A percentile compares a stretch with the other conserved stretches of the same genome.
phyloP scores from a whole-genome alignment of 2,797 vertebrate genomes.

The Acrossocheilus fasciatus region DNA sequence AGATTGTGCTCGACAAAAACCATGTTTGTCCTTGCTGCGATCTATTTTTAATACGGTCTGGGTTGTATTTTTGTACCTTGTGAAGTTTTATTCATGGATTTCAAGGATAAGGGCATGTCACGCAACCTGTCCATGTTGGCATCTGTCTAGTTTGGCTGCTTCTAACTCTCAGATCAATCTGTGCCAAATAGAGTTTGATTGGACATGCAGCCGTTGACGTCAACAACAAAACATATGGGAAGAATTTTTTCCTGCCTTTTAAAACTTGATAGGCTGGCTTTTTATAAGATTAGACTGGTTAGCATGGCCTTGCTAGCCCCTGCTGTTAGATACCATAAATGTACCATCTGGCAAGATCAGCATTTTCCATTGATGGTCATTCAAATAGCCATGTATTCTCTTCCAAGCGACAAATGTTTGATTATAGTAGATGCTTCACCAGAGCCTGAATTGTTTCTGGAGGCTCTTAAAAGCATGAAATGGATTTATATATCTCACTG shows the following conservation, averaged over 20 bases:
- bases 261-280: not conserved
- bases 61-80: not conserved
- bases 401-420: not conserved
- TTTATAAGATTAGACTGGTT: not conserved
- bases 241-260: not conserved
- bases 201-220: not conserved
- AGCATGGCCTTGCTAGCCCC: not conserved
- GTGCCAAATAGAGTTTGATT: slow-evolving; percentile 32
- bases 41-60: slow-evolving; percentile 21
- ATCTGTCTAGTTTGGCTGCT: slow-evolving; percentile 38
- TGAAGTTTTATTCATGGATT: slow-evolving; percentile 24
- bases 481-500: not conserved
- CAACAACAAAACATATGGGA: slow-evolving; percentile 12
- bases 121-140: slow-evolving; percentile 34
- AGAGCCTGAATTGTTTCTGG: not conserved
- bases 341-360: not conserved
- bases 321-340: not conserved
- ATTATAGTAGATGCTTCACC: not conserved
- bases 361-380: not conserved
- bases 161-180: not conserved
- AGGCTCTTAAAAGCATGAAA: not conserved
- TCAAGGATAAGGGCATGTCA: not conserved
- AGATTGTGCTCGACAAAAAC: not conserved
- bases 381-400: not conserved
- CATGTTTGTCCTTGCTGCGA: not conserved